Percentiles rank a stretch among this genome's conserved stretches.
phyloP scores from a whole-genome alignment of 2,888 invertebrate genomes.

The Ectobius pallidus region DNA sequence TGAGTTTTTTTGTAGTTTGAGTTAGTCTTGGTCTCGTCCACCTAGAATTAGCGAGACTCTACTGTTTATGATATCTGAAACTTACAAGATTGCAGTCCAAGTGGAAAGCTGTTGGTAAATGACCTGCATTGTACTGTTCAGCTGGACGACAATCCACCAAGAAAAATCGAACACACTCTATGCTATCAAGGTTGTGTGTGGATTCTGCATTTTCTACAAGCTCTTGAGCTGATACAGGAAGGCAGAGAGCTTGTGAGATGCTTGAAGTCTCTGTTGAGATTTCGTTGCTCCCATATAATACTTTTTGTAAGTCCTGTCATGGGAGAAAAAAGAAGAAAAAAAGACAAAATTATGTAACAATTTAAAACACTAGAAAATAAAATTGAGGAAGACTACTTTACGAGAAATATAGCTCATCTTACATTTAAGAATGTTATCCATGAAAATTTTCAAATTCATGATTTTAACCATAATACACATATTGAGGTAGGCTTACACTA shows the following conservation, averaged over 20 bases:
- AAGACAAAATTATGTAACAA: not conserved
- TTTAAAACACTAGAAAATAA: not conserved
- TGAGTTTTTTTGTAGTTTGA: too few relatives aligned
- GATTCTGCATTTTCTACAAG: conserved; percentile 76
- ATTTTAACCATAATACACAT: too few relatives aligned
- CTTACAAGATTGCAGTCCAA: conserved; percentile 89
- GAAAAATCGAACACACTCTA: conserved; percentile 78
- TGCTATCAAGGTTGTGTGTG: conserved; percentile 34
- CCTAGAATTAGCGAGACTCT: too few relatives aligned
- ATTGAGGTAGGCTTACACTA: too few relatives aligned
- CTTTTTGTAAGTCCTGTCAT: conserved; percentile 41
- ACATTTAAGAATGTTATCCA: too few relatives aligned
- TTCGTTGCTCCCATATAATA: conserved; percentile 61
- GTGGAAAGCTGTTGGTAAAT: conserved; percentile 97
- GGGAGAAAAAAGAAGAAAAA: not conserved
- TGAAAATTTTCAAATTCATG: too few relatives aligned
- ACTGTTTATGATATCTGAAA: too few relatives aligned
- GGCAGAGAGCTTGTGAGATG: conserved; percentile 86
- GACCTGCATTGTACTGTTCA: conserved; percentile 96
- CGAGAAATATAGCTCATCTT: too few relatives aligned
- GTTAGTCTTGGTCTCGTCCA: too few relatives aligned
- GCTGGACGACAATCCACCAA: conserved; percentile 96
- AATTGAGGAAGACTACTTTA: too few relatives aligned
- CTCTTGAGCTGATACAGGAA: conserved; percentile 95
- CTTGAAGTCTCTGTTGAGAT: conserved; percentile 57